These are phyloP conservation scores for Ciona savignyi DNA, from an alignment of 23 tunicate species.

Conservation along the genomic window DNA sequence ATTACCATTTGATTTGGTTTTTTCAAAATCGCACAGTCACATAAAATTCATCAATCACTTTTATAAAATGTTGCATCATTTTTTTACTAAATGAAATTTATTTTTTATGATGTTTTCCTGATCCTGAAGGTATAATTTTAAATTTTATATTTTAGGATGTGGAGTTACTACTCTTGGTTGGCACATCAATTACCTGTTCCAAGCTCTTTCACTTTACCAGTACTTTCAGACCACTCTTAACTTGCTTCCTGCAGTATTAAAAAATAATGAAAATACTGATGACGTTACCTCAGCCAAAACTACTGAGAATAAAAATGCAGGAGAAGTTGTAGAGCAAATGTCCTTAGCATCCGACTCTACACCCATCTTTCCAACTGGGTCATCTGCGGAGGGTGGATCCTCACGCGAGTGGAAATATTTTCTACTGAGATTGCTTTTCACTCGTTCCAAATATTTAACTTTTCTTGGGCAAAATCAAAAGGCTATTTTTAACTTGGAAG, in stretches of 20 bases:
- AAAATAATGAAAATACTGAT: background rate
- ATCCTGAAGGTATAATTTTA: background rate
- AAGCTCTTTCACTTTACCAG: background rate
- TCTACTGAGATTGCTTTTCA: slow-evolving; percentile 23
- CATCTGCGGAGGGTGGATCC: background rate
- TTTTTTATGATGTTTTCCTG: no score
- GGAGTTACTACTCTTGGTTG: background rate
- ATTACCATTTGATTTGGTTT: background rate
- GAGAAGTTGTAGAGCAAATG: background rate
- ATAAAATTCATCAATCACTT: no score
- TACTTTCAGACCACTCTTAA: background rate
- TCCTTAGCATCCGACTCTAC: background rate
- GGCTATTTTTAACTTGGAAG: slow-evolving; percentile 20
- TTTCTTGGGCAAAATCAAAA: background rate
- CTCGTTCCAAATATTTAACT: slow-evolving; percentile 7
- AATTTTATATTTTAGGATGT: background rate
- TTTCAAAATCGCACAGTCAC: no score
- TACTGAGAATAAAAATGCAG: background rate
- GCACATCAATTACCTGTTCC: background rate
- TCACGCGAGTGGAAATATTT: slow-evolving; percentile 16
- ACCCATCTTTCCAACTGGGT: background rate
- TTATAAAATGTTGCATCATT: no score
- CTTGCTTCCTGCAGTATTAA: background rate
- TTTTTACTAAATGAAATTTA: no score
- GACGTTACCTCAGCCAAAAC: background rate